Percentiles rank a stretch among this genome's conserved stretches.
These are phyloP conservation scores for Augiades crinisus DNA, from an alignment of 2,888 invertebrate species.

Conservation along the genomic window DNA sequence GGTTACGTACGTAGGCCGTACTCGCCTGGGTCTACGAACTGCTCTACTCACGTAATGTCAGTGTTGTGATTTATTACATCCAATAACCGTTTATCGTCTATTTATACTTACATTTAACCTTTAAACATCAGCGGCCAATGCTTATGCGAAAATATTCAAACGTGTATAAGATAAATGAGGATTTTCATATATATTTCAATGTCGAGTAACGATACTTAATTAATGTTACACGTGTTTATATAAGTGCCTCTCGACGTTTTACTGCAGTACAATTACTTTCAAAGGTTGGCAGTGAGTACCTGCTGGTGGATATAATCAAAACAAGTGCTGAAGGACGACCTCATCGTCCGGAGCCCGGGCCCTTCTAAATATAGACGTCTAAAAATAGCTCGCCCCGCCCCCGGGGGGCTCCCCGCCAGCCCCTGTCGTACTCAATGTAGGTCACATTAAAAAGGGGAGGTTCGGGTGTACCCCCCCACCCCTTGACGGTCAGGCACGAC, in stretches of 20 bases:
- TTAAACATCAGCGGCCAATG: background rate
- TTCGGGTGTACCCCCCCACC: conserved; percentile 4
- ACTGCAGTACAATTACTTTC: background rate
- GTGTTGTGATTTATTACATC: background rate
- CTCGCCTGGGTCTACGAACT: conserved; percentile 10
- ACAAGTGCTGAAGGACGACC: conserved; percentile 41
- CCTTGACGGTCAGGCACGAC: conserved; percentile 2
- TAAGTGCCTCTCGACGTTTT: background rate
- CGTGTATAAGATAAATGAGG: background rate
- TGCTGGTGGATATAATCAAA: conserved; percentile 26
- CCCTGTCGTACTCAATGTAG: conserved; percentile 33
- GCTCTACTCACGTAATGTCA: conserved; percentile 1
- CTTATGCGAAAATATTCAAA: background rate
- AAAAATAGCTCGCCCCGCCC: conserved; percentile 50
- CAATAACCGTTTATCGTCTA: background rate
- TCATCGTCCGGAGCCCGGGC: conserved; percentile 48
- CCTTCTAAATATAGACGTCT: conserved; percentile 63
- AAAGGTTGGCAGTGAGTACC: background rate
- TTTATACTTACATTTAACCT: background rate
- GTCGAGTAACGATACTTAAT: no score
- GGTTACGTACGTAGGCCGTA: conserved; percentile 17
- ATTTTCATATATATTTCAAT: no score
- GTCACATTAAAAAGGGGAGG: conserved; percentile 29
- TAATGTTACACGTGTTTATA: background rate
- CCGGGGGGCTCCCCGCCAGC: conserved; percentile 24